Evolutionary conservation across 2,113 vertebrate genomes (phyloP).

Genomic region (Notechis scutatus): DNA sequence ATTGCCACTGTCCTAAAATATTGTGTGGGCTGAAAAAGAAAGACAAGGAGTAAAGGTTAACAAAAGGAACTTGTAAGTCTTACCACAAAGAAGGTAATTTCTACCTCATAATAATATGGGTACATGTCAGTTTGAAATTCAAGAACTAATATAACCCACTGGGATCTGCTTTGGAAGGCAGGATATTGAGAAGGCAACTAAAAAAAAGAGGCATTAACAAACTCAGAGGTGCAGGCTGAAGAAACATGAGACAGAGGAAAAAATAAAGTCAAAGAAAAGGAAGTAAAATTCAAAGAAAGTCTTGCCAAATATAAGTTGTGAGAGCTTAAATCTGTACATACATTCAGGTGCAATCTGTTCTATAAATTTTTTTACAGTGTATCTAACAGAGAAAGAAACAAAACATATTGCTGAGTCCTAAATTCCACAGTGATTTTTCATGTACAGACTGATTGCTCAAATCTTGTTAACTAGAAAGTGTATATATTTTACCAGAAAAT

Average conservation of each 20-base stretch:
- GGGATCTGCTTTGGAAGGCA: conserved; percentile 30
- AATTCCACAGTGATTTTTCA: conserved; percentile 6
- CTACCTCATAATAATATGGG: neutral
- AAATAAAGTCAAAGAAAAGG: neutral
- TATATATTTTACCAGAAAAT: neutral
- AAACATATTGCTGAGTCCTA: neutral
- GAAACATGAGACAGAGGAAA: neutral
- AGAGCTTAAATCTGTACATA: neutral
- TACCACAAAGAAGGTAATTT: neutral
- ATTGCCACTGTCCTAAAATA: conserved; percentile 37
- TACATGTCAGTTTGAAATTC: neutral
- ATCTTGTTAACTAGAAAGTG: neutral
- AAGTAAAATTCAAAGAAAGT: neutral
- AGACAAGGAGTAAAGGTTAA: conserved; percentile 31
- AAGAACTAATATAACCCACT: neutral
- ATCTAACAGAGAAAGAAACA: neutral
- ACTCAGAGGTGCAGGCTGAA: neutral
- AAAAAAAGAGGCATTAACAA: neutral
- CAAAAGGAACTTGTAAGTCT: conserved; percentile 46
- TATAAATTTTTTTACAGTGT: neutral
- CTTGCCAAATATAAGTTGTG: neutral
- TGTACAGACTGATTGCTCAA: neutral
- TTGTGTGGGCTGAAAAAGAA: conserved; percentile 44
- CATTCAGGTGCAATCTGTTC: neutral
- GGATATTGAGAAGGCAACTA: neutral